A percentile compares a stretch with the other conserved stretches of the same genome.
Conservation (phyloP, 2,888 invertebrate species). For the Rhodophaea formosa region DNA sequence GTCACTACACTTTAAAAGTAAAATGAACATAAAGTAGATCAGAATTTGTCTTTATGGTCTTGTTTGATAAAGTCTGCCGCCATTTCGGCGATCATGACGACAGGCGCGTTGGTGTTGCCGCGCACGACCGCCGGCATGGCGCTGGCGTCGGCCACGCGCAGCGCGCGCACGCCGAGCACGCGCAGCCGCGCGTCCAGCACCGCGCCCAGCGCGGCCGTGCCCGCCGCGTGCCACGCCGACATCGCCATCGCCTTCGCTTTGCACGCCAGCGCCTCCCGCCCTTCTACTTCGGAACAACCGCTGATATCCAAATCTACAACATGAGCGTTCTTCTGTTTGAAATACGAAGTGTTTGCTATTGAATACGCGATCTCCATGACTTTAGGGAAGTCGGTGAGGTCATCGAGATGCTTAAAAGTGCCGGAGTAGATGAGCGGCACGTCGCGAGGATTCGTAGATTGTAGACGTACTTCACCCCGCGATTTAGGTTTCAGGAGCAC, state of each 20-base stretch:
- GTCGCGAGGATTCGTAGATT: slow-evolving; percentile 42
- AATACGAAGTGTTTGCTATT: slow-evolving; percentile 50
- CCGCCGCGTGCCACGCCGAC: slow-evolving; percentile 68
- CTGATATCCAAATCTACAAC: slow-evolving; percentile 46
- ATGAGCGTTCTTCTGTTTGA: slow-evolving; percentile 45
- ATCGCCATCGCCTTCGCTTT: slow-evolving; percentile 47
- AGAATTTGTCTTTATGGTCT: slow-evolving; percentile 10
- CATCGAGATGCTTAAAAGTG: slow-evolving; percentile 48
- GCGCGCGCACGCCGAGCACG: slow-evolving; percentile 45
- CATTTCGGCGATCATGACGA: slow-evolving; percentile 66
- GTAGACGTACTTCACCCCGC: slow-evolving; percentile 50
- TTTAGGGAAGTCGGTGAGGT: slow-evolving; percentile 48
- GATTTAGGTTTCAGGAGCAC: slow-evolving; percentile 63
- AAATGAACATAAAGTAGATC: not conserved
- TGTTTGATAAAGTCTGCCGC: slow-evolving; percentile 59
- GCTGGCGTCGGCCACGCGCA: slow-evolving; percentile 66
- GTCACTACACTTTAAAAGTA: not conserved
- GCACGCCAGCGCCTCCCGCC: slow-evolving; percentile 68
- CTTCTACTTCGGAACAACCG: slow-evolving; percentile 41
- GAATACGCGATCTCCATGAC: slow-evolving; percentile 47
- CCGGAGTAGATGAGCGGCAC: slow-evolving; percentile 59
- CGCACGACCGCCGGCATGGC: slow-evolving; percentile 57
- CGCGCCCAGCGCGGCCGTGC: slow-evolving; percentile 59
- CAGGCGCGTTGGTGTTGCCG: slow-evolving; percentile 67
- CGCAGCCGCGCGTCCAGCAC: slow-evolving; percentile 52